Conservation (phyloP, 2,113 vertebrate genomes). For the Ellobius talpinus region DNA sequence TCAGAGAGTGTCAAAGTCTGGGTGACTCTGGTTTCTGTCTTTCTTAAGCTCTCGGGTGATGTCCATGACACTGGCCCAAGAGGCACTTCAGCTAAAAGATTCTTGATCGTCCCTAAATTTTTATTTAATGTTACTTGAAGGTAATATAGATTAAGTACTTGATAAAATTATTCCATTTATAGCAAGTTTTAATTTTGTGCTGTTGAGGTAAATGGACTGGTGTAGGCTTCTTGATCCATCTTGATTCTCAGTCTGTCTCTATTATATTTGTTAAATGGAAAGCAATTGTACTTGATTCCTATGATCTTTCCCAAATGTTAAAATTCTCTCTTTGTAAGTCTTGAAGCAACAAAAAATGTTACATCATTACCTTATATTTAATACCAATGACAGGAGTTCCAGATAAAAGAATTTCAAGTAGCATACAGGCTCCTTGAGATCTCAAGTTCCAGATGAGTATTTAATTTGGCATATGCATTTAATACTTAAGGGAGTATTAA, state of each 20-base stretch:
- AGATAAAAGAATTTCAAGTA: conserved; percentile 45
- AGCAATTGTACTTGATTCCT: neutral
- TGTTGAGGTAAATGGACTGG: neutral
- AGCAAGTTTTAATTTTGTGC: conserved; percentile 7
- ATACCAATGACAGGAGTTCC: neutral
- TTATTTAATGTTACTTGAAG: neutral
- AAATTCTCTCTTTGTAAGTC: conserved; percentile 41
- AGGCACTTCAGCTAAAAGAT: neutral
- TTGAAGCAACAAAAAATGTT: neutral
- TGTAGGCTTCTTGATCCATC: neutral
- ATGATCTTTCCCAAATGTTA: neutral
- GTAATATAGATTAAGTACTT: neutral
- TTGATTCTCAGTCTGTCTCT: neutral
- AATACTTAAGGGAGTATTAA: conserved; percentile 2
- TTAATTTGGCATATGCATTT: conserved; percentile 21
- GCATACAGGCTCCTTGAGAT: neutral
- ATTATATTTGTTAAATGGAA: conserved; percentile 31
- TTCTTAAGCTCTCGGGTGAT: neutral
- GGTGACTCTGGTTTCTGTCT: neutral
- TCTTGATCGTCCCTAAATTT: neutral
- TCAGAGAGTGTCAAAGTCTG: neutral
- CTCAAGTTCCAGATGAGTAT: conserved; percentile 18
- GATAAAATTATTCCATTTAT: neutral
- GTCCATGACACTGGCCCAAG: neutral
- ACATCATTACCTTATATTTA: conserved; percentile 17